These are phyloP conservation scores for Podotricha telesiphe DNA, from an alignment of 2,888 invertebrate species.

Conservation along the genomic window DNA sequence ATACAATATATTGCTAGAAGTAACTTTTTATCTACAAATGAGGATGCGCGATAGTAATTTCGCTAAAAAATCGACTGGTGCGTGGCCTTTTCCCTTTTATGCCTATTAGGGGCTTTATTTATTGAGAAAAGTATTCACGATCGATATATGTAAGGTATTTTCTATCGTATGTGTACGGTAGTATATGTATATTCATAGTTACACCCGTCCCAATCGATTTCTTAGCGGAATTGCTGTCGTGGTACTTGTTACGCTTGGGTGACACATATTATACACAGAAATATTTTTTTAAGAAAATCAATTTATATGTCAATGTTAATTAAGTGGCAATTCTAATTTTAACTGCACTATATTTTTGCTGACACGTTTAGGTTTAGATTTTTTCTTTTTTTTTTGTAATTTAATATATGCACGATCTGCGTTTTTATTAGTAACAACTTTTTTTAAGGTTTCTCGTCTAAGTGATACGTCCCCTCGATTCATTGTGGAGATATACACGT, in stretches of 20 bases:
- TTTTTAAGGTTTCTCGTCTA: conserved; percentile 60
- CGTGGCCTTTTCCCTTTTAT: conserved; percentile 29
- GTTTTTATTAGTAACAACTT: conserved; percentile 75
- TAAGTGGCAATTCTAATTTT: conserved; percentile 81
- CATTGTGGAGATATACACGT: conserved; percentile 54
- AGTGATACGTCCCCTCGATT: conserved; percentile 58
- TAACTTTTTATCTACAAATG: conserved; percentile 78
- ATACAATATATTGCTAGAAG: conserved; percentile 76
- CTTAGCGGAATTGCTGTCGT: conserved; percentile 61
- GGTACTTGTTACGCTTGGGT: conserved; percentile 76
- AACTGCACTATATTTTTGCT: conserved; percentile 82
- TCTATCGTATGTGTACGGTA: conserved; percentile 24
- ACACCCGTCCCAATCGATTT: conserved; percentile 41
- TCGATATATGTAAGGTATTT: conserved; percentile 33
- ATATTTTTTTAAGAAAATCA: conserved; percentile 80
- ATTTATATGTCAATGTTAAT: conserved; percentile 80
- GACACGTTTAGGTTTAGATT: conserved; percentile 79
- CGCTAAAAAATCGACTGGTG: conserved; percentile 50
- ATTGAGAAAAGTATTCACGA: conserved; percentile 29
- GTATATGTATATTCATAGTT: conserved; percentile 27
- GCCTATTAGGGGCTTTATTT: conserved; percentile 32
- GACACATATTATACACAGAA: conserved; percentile 82
- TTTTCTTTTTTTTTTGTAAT: conserved; percentile 68
- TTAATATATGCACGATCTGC: conserved; percentile 82
- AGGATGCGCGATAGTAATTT: conserved; percentile 63